phyloP scores from a whole-genome alignment of 2,113 vertebrate genomes.

The Formicarius rufipectus region DNA sequence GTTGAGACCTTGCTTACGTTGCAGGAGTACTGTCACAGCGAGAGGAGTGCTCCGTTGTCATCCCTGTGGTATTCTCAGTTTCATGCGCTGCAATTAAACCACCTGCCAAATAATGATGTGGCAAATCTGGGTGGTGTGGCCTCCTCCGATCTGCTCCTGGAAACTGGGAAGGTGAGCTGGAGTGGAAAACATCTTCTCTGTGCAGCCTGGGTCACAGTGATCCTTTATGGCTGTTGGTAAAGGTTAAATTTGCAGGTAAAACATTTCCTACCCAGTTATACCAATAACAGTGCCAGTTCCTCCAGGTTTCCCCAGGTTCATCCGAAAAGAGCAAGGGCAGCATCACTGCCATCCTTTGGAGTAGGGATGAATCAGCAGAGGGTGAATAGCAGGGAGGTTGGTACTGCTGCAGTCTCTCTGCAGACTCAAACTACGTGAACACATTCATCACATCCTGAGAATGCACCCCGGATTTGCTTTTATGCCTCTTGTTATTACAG shows the following conservation, averaged over 20 bases:
- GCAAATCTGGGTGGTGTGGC: constrained; percentile 34
- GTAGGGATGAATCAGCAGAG: constrained; percentile 42
- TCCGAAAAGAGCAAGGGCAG: not conserved
- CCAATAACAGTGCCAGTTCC: not conserved
- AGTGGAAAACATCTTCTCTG: constrained; percentile 47
- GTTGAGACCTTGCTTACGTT: not conserved
- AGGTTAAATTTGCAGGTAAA: constrained; percentile 12
- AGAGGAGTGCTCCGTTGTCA: constrained; percentile 43
- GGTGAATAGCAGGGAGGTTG: constrained; percentile 21
- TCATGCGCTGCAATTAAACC: constrained; percentile 39
- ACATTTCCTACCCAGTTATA: not conserved
- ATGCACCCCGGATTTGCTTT: not conserved
- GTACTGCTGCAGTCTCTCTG: not conserved
- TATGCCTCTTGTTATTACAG: not conserved
- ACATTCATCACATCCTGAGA: constrained; percentile 46
- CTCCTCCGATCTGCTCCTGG: constrained; percentile 16
- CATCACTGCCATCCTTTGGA: not conserved
- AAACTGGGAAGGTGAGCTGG: constrained; percentile 30
- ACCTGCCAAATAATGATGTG: constrained; percentile 56
- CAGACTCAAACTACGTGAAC: not conserved
- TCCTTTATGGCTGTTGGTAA: constrained; percentile 1
- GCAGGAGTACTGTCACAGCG: not conserved
- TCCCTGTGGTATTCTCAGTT: constrained; percentile 49
- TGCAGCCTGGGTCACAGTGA: not conserved
- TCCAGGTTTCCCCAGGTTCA: not conserved